These are phyloP conservation scores for Melanostigma gelatinosum DNA, from an alignment of 2,113 vertebrate species.

Conservation along the genomic window DNA sequence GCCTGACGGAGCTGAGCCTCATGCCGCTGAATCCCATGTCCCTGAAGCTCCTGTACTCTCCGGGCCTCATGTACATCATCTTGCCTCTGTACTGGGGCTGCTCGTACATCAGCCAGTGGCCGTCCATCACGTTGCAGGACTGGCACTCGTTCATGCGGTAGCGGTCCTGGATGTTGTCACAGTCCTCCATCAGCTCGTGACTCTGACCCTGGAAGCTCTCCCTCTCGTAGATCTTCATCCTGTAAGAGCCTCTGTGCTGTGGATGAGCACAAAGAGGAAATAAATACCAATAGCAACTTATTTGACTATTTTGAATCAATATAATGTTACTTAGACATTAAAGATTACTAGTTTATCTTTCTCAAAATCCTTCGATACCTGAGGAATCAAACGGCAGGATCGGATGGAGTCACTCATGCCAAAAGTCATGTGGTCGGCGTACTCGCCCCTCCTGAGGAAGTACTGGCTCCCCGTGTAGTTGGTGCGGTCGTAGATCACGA, in stretches of 20 bases:
- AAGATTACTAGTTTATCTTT: background rate
- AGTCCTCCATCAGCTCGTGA: conserved; percentile 67
- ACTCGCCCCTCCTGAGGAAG: conserved; percentile 76
- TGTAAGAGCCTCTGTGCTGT: conserved; percentile 63
- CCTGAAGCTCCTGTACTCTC: conserved; percentile 67
- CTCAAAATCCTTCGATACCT: conserved; percentile 38
- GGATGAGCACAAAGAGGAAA: background rate
- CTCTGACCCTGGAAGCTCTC: conserved; percentile 68
- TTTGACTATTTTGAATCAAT: background rate
- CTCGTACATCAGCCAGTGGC: conserved; percentile 75
- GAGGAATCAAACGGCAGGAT: conserved; percentile 79
- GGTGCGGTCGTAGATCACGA: conserved; percentile 78
- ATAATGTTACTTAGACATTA: background rate
- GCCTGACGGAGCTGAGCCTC: conserved; percentile 64
- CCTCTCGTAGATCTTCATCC: conserved; percentile 71
- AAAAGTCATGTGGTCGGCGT: conserved; percentile 67
- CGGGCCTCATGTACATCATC: conserved; percentile 71
- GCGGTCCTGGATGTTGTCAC: conserved; percentile 64
- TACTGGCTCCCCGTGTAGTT: conserved; percentile 79
- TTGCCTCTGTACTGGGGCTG: conserved; percentile 69
- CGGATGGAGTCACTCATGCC: conserved; percentile 71
- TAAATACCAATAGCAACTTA: background rate
- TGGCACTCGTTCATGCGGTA: conserved; percentile 66
- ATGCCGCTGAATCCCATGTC: conserved; percentile 61
- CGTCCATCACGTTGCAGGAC: conserved; percentile 71